Conservation (phyloP, 2,888 invertebrate genomes). For the Epinotia nisella region DNA sequence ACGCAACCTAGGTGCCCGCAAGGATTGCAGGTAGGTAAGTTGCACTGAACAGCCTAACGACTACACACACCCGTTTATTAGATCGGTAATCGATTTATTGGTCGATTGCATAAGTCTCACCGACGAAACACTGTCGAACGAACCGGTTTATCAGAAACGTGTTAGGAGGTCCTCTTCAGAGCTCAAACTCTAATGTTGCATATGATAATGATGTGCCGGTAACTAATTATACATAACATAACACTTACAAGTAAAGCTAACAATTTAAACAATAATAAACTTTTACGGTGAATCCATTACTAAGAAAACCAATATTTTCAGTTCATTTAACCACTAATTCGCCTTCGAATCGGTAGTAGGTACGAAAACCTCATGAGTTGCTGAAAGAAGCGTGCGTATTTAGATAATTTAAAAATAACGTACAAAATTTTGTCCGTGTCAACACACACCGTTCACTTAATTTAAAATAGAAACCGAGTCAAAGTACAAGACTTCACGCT, state of each 20-base stretch:
- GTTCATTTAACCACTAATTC: background rate
- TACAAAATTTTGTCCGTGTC: conserved; percentile 19
- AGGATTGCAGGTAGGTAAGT: conserved; percentile 24
- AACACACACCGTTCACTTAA: conserved; percentile 20
- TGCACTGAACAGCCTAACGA: conserved; percentile 31
- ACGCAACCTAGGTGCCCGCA: conserved; percentile 41
- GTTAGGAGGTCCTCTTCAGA: conserved; percentile 78
- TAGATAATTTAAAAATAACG: conserved; percentile 35
- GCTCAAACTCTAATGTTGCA: conserved; percentile 53
- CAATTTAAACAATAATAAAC: background rate
- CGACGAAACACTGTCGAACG: conserved; percentile 65
- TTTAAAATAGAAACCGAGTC: conserved; percentile 13
- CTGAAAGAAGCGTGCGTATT: conserved; percentile 27
- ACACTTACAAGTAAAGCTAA: background rate
- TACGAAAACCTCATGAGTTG: conserved; percentile 15
- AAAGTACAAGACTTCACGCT: conserved; percentile 28
- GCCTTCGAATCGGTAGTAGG: background rate
- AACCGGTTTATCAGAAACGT: conserved; percentile 82
- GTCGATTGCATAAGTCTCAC: conserved; percentile 77
- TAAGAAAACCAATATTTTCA: background rate
- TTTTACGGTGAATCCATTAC: background rate
- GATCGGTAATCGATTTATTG: conserved; percentile 64
- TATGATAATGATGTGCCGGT: conserved; percentile 3
- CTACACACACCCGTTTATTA: conserved; percentile 38
- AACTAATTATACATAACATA: background rate